Base-by-base conservation (phyloP, 30 jellyfish, hydroid and myxozoan genomes). In the Hydractinia echinata region DNA sequence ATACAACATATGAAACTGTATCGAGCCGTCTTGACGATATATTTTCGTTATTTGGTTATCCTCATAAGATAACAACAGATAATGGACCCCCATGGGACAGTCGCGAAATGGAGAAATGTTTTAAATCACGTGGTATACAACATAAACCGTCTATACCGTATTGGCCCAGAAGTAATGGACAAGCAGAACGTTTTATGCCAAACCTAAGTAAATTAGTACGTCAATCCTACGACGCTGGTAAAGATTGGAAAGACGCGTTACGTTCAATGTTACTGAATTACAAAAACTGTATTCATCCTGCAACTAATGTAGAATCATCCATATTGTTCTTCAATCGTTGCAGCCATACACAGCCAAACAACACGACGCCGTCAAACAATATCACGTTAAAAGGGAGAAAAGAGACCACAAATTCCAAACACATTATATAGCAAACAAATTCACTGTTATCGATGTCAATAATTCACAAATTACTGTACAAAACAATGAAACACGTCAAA, bases 91-190 rank as follows among this genome's bases (percentile, higher is more conserved):
- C 44, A 30, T 30, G 44, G 44, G 44, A 30, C 44, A 30, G 44
- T 30, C 44, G 44, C 44, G 44, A 30, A 30, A 30, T 30, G 44
- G 44, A 30, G 44, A 30, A 0, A 11, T 58, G 1, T 58, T 58
- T 58, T 16, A 58, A 58, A 16, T 58, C 19, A 58, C 15, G 3
- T 11, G 18, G 19, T 58, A 58, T 58, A 58, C 15, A 58, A 58
- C 69, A 58, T 58, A 11, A 16, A 58, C 69, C n/a, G n/a, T n/a
- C n/a, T n/a, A n/a, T n/a, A n/a, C n/a, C 19, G 69, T 58, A 11
- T 11, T 58, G 69, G 69, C 69, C 69, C 69, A 13, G 69, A 11
- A 11, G 69, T 58, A 58, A 58, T 58, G 69, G 69, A 13, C 69
- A 58, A 58, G 2, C 69, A 11, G 69, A 0, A 58, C 19, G 18